Conservation (phyloP, 2,113 vertebrate species). For the Cinclus mexicanus region DNA sequence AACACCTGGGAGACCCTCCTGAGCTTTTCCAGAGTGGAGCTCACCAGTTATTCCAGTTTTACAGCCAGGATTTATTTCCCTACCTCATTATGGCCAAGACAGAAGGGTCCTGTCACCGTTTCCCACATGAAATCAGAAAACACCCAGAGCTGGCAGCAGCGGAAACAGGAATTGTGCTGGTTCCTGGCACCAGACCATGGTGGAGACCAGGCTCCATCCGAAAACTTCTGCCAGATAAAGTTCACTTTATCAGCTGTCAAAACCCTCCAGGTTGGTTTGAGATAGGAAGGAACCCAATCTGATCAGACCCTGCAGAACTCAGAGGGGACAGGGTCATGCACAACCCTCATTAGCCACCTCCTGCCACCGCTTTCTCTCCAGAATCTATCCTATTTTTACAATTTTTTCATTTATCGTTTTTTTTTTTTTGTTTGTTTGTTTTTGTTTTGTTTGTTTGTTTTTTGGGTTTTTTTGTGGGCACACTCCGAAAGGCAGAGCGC, state of each 20-base stretch:
- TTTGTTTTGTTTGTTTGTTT: not conserved
- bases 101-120: not conserved
- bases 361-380: not conserved
- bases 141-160: not conserved
- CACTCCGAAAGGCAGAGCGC: not conserved
- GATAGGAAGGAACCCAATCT: not conserved
- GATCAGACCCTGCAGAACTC: not conserved
- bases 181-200: not conserved
- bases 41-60: not conserved
- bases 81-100: not conserved
- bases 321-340: fast-evolving
- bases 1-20: not conserved
- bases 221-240: not conserved
- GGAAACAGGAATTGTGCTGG: not conserved
- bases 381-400: fast-evolving
- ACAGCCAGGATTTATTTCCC: not conserved
- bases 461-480: not conserved
- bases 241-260: not conserved
- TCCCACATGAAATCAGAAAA: not conserved
- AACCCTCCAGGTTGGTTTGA: not conserved
- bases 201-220: not conserved
- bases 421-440: not conserved
- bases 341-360: fast-evolving
- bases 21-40: not conserved
- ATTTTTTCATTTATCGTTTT: not conserved